Conservation (phyloP, 2,888 invertebrate species). For the Callinectes sapidus region DNA sequence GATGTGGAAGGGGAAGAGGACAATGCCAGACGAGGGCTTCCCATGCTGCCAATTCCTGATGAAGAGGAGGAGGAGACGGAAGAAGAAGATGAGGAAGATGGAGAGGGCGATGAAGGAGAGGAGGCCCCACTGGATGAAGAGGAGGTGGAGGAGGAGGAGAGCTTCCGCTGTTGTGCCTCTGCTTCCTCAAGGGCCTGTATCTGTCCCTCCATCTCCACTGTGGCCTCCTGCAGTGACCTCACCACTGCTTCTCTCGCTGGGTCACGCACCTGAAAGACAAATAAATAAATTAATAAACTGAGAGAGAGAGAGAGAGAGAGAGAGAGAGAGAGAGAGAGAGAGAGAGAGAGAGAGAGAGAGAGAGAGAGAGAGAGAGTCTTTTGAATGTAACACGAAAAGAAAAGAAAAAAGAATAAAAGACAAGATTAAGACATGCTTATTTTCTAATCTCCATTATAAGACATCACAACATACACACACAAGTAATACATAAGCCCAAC, state of each 20-base stretch:
- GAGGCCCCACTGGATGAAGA: not conserved
- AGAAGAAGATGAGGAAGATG: conserved; percentile 9
- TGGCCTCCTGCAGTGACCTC: conserved; percentile 70
- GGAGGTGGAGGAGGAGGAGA: conserved; percentile 30
- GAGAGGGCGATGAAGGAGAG: conserved; percentile 3
- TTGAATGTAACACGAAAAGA: too few relatives aligned
- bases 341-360: not conserved
- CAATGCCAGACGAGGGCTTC: not conserved
- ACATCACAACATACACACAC: not conserved
- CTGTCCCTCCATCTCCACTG: conserved; percentile 70
- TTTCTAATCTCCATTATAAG: not conserved
- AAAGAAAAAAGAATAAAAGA: too few relatives aligned
- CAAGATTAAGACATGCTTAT: too few relatives aligned
- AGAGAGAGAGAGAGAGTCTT: not conserved
- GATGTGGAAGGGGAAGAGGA: conserved; percentile 41
- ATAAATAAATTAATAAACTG: not conserved
- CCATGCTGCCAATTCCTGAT: conserved; percentile 30
- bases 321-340: not conserved
- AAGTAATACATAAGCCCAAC: not conserved
- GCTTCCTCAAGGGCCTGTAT: conserved; percentile 67
- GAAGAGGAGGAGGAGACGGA: not conserved
- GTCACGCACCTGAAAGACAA: conserved; percentile 52
- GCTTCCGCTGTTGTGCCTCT: conserved; percentile 42
- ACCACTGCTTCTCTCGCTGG: conserved; percentile 69
- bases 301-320: not conserved